Base-by-base conservation (phyloP, 2,797 vertebrate genomes). In the Eidolon dupreanum region DNA sequence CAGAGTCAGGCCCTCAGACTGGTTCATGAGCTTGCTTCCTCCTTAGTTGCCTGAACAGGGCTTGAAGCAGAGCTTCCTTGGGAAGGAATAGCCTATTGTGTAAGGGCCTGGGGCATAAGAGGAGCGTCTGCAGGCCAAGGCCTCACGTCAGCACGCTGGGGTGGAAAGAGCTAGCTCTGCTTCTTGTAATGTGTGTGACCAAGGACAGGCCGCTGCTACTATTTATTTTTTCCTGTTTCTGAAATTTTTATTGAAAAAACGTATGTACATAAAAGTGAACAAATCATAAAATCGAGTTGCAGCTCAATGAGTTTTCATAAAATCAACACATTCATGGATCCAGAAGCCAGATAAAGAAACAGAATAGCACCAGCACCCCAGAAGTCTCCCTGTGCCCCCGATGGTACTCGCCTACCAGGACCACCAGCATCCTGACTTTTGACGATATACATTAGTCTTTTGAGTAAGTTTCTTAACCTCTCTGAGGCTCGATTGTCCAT, bases 181-280 rank as follows among this genome's bases (percentile, higher is more conserved):
- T n/a, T 0, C 46, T 49, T 20, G 19, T 12, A 16, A 51, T 49
- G 70, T 66, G 3, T 55, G n/a, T 51, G n/a, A 55, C 0, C 31
- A 41, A 31, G 26, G 63, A 57, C 51, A 88, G 8, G 2, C 38
- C 49, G 28, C 49, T 43, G 26, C 22, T 46, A 28, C 79, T n/a
- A 65, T 65, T 65, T 82, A 65, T 46, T n/a, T 82, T n/a, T 65
- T 49, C 59, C 79, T 83, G 79, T 65, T 83, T 83, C 79, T 83
- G 43, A 89, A 51, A 78, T 73, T 63, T 33, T 61, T 79, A 36
- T 61, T 87, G 57, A 87, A 91, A 93, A 86, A 93, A 88, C 55
- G 26, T 59, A 61, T 16, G 36, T 9, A 93, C 49, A 55, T 61
- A 46, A 85, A 94, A 84, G 38, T 66, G 43, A 93, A 51, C 17